Base-by-base conservation (phyloP, 2,888 invertebrate genomes). In the Coelinius sp. region DNA sequence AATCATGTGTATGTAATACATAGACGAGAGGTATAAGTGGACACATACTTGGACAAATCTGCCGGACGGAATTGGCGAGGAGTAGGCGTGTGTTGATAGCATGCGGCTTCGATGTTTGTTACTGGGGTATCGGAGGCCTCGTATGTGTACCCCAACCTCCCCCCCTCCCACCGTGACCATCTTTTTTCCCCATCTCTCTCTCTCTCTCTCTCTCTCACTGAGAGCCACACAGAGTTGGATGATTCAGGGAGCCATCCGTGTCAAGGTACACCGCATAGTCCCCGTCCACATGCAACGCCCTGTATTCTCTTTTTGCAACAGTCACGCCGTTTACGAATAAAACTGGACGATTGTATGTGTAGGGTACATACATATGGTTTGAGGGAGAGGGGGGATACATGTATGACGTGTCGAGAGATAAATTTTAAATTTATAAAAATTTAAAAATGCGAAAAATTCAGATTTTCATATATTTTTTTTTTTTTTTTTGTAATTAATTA, bases 201-300 rank as follows among this genome's bases (percentile, higher is more conserved):
- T 44, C 5, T 62, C 49, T 35, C 63, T 27, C 49, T 62, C 35
- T 17, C 59, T 14, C 49, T 17, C 38, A 25, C 56, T 12, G 4
- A 1, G 10, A 41, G 63, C 62, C 52, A 53, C 56, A 41, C 24
- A n/a, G 44, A 63, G 44, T 79, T 80, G 82, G 84, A 81, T 85
- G 85, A 86, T 86, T 86, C 86, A 85, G 86, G 85, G 87, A 87
- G 86, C 83, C 87, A 87, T 87, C 87, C 86, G 84, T 88, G 87
- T 87, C 87, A 88, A 88, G 87, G 87, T 86, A 86, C 87, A 87
- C 87, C 83, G 82, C 85, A 86, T 86, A 83, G 82, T 38, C 49
- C 59, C 38, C 41, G 38, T 63, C 68, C 82, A 81, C 83, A 83
- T 83, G 84, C 85, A 83, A 84, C 82, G 82, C 83, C 84, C 83